phyloP scores from a whole-genome alignment of 2,888 invertebrate species.

The Pediacus dermestoides region DNA sequence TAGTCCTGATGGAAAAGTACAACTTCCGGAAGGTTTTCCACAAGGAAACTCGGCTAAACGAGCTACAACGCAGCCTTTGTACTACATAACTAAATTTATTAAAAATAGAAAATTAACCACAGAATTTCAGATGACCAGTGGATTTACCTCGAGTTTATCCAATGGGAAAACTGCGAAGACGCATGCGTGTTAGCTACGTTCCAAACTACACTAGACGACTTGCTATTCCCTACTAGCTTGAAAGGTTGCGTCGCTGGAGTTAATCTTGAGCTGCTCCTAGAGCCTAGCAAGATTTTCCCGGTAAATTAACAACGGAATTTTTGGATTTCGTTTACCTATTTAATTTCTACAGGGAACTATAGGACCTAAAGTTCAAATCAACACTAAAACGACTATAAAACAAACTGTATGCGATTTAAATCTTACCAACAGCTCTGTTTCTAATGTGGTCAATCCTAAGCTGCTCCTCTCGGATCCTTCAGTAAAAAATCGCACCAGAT shows the following conservation, averaged over 20 bases:
- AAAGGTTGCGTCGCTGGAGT: slow-evolving; percentile 57
- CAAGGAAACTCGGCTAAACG: slow-evolving; percentile 47
- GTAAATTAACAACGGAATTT: slow-evolving; percentile 43
- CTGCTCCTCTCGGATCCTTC: slow-evolving; percentile 38
- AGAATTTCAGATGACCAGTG: slow-evolving; percentile 57
- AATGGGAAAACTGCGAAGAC: slow-evolving; percentile 54
- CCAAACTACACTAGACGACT: slow-evolving; percentile 60
- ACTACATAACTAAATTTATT: too few relatives aligned
- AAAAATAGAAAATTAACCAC: not conserved
- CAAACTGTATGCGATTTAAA: slow-evolving; percentile 51
- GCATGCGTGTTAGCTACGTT: slow-evolving; percentile 61
- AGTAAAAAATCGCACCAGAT: slow-evolving; percentile 17
- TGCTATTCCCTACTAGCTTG: slow-evolving; percentile 60
- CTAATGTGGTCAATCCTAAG: slow-evolving; percentile 48
- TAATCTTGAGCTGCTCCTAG: slow-evolving; percentile 65
- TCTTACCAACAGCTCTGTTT: slow-evolving; percentile 22
- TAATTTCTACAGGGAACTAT: slow-evolving; percentile 58
- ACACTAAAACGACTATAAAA: slow-evolving; percentile 64
- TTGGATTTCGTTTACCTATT: slow-evolving; percentile 7
- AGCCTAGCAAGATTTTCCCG: slow-evolving; percentile 63
- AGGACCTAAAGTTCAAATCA: slow-evolving; percentile 68
- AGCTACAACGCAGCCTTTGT: slow-evolving; percentile 50
- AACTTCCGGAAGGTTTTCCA: slow-evolving; percentile 61
- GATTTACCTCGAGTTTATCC: slow-evolving; percentile 63
- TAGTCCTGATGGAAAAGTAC: slow-evolving; percentile 68